Base-by-base conservation (phyloP, 2,113 vertebrate species). In the Campylomormyrus numenius region DNA sequence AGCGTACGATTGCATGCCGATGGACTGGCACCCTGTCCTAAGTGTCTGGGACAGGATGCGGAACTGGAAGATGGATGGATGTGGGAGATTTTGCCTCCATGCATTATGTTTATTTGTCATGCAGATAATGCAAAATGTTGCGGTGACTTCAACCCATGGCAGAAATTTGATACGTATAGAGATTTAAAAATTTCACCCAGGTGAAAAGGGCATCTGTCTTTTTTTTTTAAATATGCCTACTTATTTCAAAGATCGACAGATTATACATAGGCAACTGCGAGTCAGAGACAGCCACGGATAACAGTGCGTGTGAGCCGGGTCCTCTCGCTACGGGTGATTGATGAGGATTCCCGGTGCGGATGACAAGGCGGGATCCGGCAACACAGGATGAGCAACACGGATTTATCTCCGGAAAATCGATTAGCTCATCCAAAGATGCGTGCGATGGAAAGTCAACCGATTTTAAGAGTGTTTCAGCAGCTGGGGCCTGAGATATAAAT, bases 321-420 rank as follows among this genome's bases (percentile, higher is more conserved):
- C 90, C 80, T 21, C 19, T 80, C 66, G 86, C 53, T 85, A 66
- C 48, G 48, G 50, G 90, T 95, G 94, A 95, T 94, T 90, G 94
- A 95, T 95, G 93, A 92, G 91, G 92, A 93, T 94, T 92, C 91
- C 93, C 89, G 90, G 91, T 89, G 89, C 91, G 90, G 90, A 90
- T 93, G 94, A 94, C 92, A 93, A 90, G 93, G 92, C 92, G 90
- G 91, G 91, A 85, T 27, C 53, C 92, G 48, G 90, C 92, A 92
- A 93, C 93, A 94, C 89, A 91, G 92, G 92, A 91, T 83, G 92
- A 50, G 88, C 90, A 94, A 93, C 93, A 91, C 92, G 92, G 91
- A 94, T 94, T 94, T 93, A 94, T 95, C 93, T 92, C 87, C 91
- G 90, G 90, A 91, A 94, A 94, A 94, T 94, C 93, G 93, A 93